A percentile compares a stretch with the other conserved stretches of the same genome.
phyloP scores from a whole-genome alignment of 2,113 vertebrate species.

The Perognathus longimembris region DNA sequence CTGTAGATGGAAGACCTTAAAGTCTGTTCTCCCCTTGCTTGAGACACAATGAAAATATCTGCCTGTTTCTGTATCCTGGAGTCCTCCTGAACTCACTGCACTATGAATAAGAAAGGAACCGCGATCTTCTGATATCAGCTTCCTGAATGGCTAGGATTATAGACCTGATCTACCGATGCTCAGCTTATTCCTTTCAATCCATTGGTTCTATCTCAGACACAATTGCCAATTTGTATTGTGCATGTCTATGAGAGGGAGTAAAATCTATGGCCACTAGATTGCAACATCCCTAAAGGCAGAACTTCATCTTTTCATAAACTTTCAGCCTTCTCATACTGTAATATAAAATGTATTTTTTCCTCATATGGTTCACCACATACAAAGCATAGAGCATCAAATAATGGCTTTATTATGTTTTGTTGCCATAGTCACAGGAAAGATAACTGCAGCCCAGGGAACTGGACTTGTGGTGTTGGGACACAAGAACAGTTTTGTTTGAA shows the following conservation, averaged over 20 bases:
- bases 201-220: neutral
- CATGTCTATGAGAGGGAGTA: fast-evolving
- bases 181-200: too few species aligned
- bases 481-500: neutral
- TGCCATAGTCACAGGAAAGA: neutral
- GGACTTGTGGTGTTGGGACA: neutral
- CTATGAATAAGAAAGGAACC: neutral
- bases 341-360: neutral
- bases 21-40: neutral
- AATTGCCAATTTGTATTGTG: neutral
- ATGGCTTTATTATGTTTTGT: neutral
- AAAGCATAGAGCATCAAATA: neutral
- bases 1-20: neutral
- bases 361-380: neutral
- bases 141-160: too few species aligned
- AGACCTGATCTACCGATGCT: too few species aligned
- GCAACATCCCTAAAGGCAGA: neutral
- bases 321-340: neutral
- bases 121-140: neutral
- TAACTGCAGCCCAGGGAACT: neutral
- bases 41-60: neutral
- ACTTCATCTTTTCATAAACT: neutral
- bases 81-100: neutral
- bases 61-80: neutral
- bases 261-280: neutral